Conservation (phyloP, 2,113 vertebrate genomes). For the Morone chrysops region DNA sequence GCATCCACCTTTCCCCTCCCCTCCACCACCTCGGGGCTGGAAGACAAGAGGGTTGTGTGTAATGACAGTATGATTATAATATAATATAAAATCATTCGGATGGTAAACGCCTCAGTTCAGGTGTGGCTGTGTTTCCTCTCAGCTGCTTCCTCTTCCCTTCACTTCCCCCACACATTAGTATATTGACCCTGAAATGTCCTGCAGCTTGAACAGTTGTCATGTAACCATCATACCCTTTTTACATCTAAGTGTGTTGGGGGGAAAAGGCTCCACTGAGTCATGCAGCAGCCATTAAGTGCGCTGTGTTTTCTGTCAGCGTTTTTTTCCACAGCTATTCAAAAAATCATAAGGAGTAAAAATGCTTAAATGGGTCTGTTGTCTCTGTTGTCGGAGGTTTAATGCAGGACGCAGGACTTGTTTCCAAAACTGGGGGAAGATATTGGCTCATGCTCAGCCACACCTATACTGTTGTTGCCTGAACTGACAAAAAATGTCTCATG, state of each 20-base stretch:
- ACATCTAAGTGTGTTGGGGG: slow-evolving; percentile 21
- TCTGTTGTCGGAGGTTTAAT: slow-evolving; percentile 1
- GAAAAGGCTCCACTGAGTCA: slow-evolving; percentile 26
- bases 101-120: slow-evolving; percentile 5
- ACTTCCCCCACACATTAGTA: slow-evolving; percentile 21
- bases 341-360: slow-evolving; percentile 5
- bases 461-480: neutral
- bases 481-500: neutral
- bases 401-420: neutral
- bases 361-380: slow-evolving; percentile 5
- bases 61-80: neutral
- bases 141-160: neutral
- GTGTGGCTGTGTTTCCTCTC: slow-evolving; percentile 37
- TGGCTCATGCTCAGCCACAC: no score
- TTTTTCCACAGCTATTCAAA: slow-evolving; percentile 1
- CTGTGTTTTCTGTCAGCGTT: slow-evolving; percentile 2
- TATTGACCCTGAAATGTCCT: slow-evolving; percentile 58
- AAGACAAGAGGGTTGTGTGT: neutral
- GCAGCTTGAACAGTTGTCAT: slow-evolving; percentile 49
- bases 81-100: no score
- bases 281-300: slow-evolving; percentile 28
- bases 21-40: neutral
- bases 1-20: slow-evolving; percentile 25
- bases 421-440: neutral
- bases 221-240: slow-evolving; percentile 37